Conservation (phyloP, 2,888 invertebrate species). For the Morinoia aosen region DNA sequence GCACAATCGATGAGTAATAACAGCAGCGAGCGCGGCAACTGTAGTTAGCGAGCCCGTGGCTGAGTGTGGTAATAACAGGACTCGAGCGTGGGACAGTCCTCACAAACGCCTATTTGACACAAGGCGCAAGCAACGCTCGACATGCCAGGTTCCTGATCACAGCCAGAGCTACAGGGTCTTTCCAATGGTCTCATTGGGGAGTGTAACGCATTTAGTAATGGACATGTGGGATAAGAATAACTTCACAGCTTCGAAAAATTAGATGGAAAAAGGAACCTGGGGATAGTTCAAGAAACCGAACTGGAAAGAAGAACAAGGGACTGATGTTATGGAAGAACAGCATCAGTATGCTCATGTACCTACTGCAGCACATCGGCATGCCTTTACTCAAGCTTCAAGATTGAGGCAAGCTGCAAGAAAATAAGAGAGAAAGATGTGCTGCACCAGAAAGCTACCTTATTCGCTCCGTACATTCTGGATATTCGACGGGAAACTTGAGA, state of each 20-base stretch:
- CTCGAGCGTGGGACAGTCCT: not conserved
- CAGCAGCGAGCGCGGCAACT: conserved; percentile 19
- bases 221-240: not conserved
- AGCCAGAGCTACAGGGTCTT: not conserved
- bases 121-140: not conserved
- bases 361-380: not conserved
- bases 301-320: not conserved
- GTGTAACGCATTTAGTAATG: not conserved
- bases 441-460: not conserved
- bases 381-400: not conserved
- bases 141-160: not conserved
- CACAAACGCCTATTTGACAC: not conserved
- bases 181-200: not conserved
- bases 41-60: not conserved
- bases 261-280: not conserved
- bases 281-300: not conserved
- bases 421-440: not conserved
- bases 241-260: not conserved
- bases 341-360: not conserved
- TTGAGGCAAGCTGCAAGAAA: not conserved
- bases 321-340: not conserved
- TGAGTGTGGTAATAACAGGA: conserved; percentile 13
- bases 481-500: not conserved
- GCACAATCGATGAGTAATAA: conserved; percentile 26
- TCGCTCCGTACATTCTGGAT: not conserved